phyloP scores from a whole-genome alignment of 2,113 vertebrate species.

The Chloropsis hardwickii region DNA sequence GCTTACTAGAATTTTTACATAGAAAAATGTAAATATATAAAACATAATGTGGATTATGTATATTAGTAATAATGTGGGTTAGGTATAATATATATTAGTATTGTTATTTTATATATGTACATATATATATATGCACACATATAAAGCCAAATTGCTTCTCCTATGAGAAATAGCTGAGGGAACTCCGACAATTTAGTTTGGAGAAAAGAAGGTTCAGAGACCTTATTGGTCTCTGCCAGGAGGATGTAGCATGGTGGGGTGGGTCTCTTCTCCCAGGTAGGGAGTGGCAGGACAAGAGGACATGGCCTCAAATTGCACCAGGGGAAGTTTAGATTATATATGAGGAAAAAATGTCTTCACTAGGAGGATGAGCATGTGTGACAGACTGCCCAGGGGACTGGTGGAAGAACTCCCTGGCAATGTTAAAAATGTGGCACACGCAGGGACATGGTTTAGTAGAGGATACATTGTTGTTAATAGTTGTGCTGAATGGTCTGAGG shows the following conservation, averaged over 20 bases:
- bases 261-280: not conserved
- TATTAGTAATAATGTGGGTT: too few species aligned
- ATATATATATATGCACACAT: not conserved
- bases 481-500: not conserved
- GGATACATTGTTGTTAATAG: fast-evolving
- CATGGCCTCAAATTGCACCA: not conserved
- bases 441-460: not conserved
- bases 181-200: not conserved
- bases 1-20: not conserved
- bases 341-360: not conserved
- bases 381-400: not conserved
- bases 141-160: not conserved
- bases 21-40: not conserved
- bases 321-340: not conserved
- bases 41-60: too few species aligned
- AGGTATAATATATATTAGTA: not conserved
- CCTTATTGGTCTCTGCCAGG: not conserved
- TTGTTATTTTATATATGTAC: not conserved
- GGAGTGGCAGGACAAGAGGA: not conserved
- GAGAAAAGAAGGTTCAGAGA: not conserved
- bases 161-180: not conserved
- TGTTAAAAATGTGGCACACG: not conserved
- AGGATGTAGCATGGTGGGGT: fast-evolving
- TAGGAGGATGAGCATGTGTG: not conserved
- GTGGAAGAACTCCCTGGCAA: not conserved